phyloP scores from a whole-genome alignment of 1,140 invertebrate species.

The Homalodisca vitripennis region DNA sequence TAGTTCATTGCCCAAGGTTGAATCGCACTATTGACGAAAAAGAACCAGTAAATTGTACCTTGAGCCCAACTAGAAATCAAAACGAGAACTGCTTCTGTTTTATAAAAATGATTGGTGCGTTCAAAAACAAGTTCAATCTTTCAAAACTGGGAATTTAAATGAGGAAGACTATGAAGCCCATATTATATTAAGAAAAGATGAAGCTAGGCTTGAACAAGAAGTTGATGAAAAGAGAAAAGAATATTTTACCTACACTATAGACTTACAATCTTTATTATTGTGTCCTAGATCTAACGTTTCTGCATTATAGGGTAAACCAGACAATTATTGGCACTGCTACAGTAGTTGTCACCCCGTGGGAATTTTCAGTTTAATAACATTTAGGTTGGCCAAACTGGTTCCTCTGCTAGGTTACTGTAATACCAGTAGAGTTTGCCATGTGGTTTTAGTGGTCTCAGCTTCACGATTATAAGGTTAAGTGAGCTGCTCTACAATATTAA shows the following conservation, averaged over 20 bases:
- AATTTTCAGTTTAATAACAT: too few relatives aligned
- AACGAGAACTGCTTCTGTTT: conserved; percentile 24
- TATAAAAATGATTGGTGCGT: conserved; percentile 31
- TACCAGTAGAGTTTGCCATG: too few relatives aligned
- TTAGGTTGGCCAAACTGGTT: too few relatives aligned
- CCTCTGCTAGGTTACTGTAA: too few relatives aligned
- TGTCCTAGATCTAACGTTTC: conserved; percentile 22
- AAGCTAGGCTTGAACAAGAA: conserved; percentile 39
- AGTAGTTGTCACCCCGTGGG: too few relatives aligned
- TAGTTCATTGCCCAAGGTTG: conserved; percentile 12
- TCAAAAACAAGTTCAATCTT: conserved; percentile 40
- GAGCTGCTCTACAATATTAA: too few relatives aligned
- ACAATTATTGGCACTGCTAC: too few relatives aligned
- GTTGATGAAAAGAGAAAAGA: conserved; percentile 35
- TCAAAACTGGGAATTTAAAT: conserved; percentile 43
- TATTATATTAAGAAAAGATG: conserved; percentile 39
- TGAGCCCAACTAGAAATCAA: conserved; percentile 30
- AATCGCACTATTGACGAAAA: conserved; percentile 29
- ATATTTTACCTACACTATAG: conserved; percentile 40
- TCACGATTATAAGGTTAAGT: too few relatives aligned
- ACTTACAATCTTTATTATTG: conserved; percentile 39
- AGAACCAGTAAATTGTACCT: conserved; percentile 24
- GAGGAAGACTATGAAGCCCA: conserved; percentile 42
- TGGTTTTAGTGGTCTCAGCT: too few relatives aligned
- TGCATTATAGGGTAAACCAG: too few relatives aligned